Conservation (phyloP, 2,113 vertebrate genomes). For the Muntiacus reevesi region DNA sequence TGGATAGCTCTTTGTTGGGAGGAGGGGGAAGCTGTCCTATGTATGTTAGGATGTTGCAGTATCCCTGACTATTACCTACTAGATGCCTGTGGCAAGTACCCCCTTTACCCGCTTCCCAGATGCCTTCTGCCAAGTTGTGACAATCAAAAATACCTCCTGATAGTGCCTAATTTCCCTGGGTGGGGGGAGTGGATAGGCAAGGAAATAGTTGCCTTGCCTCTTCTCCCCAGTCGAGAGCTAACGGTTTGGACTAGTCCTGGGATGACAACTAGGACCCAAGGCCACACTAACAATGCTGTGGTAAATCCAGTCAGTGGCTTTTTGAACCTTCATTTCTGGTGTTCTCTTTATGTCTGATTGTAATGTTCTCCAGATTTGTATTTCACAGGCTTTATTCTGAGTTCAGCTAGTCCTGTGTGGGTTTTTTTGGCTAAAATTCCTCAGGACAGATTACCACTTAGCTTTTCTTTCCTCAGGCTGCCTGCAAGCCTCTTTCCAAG, state of each 20-base stretch:
- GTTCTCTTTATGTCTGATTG: constrained; percentile 13
- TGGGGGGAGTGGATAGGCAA: background rate
- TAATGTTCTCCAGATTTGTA: constrained; percentile 45
- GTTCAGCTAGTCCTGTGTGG: constrained; percentile 25
- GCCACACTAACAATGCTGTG: background rate
- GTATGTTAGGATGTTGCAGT: background rate
- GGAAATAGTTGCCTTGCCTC: background rate
- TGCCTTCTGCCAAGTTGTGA: background rate
- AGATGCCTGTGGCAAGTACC: background rate
- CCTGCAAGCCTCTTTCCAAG: constrained; percentile 49
- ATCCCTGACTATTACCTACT: background rate
- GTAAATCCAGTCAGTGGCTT: background rate
- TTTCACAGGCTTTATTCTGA: constrained; percentile 36
- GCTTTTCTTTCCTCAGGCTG: constrained; percentile 44
- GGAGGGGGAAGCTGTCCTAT: background rate
- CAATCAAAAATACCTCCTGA: background rate
- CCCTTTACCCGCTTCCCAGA: background rate
- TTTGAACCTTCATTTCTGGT: constrained; percentile 29
- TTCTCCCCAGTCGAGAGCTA: background rate
- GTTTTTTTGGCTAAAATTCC: constrained; percentile 37
- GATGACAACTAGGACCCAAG: background rate
- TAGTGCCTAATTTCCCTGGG: background rate
- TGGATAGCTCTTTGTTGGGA: background rate
- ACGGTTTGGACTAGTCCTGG: background rate
- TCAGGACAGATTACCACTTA: constrained; percentile 48